These are phyloP conservation scores for Toxostoma redivivum DNA, from an alignment of 2,113 vertebrate species.

Conservation along the genomic window DNA sequence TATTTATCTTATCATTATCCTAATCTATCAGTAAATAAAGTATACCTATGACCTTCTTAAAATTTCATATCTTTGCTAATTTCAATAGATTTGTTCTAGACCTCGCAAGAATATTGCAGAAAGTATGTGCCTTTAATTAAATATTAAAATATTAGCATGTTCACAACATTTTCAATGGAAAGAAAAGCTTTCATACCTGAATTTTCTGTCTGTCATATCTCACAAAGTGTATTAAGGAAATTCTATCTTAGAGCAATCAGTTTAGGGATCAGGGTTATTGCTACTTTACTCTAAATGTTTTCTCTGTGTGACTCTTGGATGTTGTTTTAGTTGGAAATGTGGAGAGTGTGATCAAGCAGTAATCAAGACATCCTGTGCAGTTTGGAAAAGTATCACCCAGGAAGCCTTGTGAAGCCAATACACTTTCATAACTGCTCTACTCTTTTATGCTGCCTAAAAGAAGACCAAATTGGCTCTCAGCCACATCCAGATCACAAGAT, in stretches of 20 bases:
- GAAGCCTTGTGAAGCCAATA: background rate
- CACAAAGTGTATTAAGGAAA: background rate
- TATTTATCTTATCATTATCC: background rate
- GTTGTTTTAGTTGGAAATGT: background rate
- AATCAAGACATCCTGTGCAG: background rate
- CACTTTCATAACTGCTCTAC: background rate
- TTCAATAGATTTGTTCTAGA: background rate
- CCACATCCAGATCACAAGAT: background rate
- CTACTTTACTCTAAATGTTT: background rate
- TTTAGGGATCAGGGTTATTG: background rate
- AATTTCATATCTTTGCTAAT: background rate
- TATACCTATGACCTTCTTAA: background rate
- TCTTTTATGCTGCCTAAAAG: background rate
- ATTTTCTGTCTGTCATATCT: background rate
- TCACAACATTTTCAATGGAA: background rate
- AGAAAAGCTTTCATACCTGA: background rate
- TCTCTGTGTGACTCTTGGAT: background rate
- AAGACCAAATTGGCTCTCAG: background rate
- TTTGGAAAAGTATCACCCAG: background rate
- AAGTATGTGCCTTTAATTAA: background rate
- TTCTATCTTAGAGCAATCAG: background rate
- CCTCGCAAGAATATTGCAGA: background rate
- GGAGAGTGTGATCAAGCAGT: background rate
- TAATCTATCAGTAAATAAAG: background rate
- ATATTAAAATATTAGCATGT: background rate